phyloP scores from a whole-genome alignment of 2,888 invertebrate genomes.

The Stenolophus ochropezus region DNA sequence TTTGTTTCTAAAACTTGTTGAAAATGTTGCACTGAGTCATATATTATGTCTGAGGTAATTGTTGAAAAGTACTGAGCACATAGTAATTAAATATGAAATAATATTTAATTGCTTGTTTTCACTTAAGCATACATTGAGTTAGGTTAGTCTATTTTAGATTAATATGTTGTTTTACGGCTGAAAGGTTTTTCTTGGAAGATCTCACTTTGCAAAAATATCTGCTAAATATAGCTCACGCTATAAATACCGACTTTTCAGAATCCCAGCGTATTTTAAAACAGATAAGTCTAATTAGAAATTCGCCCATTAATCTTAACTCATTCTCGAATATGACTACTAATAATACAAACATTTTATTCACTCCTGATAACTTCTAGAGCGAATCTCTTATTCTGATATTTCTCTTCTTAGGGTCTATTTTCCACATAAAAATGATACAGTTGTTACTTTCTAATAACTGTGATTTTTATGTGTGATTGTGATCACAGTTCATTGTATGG shows the following conservation, averaged over 20 bases:
- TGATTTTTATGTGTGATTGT: no score
- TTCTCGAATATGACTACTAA: not conserved
- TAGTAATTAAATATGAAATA: not conserved
- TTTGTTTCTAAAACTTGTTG: not conserved
- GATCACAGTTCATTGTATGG: no score
- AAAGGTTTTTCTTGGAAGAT: slow-evolving; percentile 8
- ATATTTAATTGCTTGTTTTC: not conserved
- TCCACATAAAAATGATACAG: no score
- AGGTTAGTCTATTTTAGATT: slow-evolving; percentile 5
- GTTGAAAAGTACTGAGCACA: not conserved
- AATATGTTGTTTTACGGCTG: slow-evolving; percentile 8
- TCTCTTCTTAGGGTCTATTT: no score
- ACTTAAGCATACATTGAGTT: not conserved
- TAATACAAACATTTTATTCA: not conserved
- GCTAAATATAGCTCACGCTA: not conserved
- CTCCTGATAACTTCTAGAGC: no score
- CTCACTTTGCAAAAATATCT: not conserved
- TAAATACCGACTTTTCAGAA: not conserved
- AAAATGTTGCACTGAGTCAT: not conserved
- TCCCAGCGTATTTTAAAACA: not conserved
- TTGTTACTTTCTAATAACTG: no score
- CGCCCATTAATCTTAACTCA: not conserved
- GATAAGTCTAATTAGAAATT: not conserved
- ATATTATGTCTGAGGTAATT: not conserved
- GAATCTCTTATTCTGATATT: no score